These are phyloP conservation scores for Calidris pygmaea DNA, from an alignment of 2,113 vertebrate species.

Conservation along the genomic window DNA sequence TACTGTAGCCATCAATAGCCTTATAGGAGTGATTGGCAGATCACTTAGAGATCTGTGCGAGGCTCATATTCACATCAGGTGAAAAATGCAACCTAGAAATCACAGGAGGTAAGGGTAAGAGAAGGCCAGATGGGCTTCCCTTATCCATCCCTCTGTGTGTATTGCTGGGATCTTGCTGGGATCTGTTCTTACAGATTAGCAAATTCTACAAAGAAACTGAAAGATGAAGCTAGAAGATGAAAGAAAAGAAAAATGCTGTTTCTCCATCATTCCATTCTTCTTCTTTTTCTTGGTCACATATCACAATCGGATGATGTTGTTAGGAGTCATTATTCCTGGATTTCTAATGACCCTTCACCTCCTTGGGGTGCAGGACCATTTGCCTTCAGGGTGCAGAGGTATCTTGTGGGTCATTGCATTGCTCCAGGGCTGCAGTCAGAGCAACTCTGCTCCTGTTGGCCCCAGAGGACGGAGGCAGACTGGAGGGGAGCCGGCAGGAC, in stretches of 20 bases:
- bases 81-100: not conserved
- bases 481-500: not conserved
- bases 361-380: not conserved
- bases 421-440: not conserved
- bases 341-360: not conserved
- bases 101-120: not conserved
- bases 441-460: not conserved
- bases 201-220: not conserved
- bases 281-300: not conserved
- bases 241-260: not conserved
- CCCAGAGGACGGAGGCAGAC: not conserved
- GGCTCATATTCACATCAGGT: not conserved
- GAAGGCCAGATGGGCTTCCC: not conserved
- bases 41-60: not conserved
- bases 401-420: not conserved
- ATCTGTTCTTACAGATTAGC: not conserved
- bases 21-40: not conserved
- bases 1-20: not conserved
- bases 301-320: not conserved
- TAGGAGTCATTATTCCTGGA: not conserved
- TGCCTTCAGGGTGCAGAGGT: not conserved
- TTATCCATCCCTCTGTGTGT: not conserved
- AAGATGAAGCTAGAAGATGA: not conserved
- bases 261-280: not conserved
- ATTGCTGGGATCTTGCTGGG: not conserved